Conservation (phyloP, 2,113 vertebrate species). For the Catharus bicknelli region DNA sequence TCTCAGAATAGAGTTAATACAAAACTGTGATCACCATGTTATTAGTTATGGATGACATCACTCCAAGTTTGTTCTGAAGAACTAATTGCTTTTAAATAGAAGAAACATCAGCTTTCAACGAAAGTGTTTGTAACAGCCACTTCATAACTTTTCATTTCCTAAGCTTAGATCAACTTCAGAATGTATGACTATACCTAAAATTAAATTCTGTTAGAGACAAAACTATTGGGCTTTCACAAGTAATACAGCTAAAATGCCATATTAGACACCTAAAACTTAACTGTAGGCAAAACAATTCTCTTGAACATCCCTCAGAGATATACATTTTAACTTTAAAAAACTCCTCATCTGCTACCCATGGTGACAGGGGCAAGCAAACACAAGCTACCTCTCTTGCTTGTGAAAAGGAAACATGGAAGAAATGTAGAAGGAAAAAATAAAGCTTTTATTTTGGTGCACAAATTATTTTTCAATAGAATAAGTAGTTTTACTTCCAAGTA, state of each 20-base stretch:
- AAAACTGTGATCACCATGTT: background rate
- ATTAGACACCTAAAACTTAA: constrained; percentile 6
- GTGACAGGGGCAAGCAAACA: background rate
- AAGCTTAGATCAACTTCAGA: background rate
- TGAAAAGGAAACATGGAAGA: background rate
- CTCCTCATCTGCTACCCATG: background rate
- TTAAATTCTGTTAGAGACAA: background rate
- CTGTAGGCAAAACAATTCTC: background rate
- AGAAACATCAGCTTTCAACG: background rate
- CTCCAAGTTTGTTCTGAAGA: background rate
- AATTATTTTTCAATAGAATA: background rate
- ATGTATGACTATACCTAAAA: background rate
- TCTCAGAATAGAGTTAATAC: background rate
- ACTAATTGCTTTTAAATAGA: background rate
- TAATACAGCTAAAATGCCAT: background rate
- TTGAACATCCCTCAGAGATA: background rate
- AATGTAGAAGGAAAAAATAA: background rate
- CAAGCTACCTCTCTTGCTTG: background rate
- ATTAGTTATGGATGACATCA: background rate
- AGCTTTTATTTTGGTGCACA: background rate
- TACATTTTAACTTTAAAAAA: background rate
- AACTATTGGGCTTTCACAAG: background rate
- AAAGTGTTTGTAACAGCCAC: background rate
- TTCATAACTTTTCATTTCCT: constrained; percentile 1
- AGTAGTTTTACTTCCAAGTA: background rate